phyloP scores from a whole-genome alignment of 1,140 invertebrate species.

The Orussus abietinus region DNA sequence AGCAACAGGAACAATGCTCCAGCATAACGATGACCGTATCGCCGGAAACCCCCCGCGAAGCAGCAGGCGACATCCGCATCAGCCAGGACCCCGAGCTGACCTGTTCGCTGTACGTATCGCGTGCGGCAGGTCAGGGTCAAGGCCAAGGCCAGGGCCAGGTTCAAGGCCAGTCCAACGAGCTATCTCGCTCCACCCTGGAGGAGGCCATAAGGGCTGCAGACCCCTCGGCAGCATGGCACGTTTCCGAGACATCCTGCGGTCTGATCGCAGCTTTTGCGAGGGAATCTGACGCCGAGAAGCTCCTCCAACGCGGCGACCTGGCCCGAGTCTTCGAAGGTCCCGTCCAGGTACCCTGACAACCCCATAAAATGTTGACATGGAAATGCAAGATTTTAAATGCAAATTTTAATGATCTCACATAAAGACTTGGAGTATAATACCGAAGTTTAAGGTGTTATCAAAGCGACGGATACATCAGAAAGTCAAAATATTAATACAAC shows the following conservation, averaged over 20 bases:
- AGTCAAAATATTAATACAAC: too few species aligned
- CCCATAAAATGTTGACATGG: too few species aligned
- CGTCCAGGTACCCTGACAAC: conserved; percentile 39
- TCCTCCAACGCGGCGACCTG: conserved; percentile 40
- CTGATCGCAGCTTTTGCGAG: conserved; percentile 43
- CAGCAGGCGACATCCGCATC: too few species aligned
- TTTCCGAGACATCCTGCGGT: conserved; percentile 47
- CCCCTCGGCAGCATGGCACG: conserved; percentile 39
- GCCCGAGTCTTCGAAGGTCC: conserved; percentile 42
- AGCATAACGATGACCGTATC: not conserved
- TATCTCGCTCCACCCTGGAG: conserved; percentile 36
- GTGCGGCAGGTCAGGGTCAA: conserved; percentile 25
- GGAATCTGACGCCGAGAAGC: conserved; percentile 45
- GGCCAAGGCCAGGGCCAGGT: conserved; percentile 20
- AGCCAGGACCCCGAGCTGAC: conserved; percentile 26
- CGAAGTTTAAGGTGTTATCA: too few species aligned
- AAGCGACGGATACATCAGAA: too few species aligned
- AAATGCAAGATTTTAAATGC: too few species aligned
- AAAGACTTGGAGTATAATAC: too few species aligned
- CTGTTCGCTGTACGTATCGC: conserved; percentile 46
- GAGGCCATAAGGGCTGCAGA: conserved; percentile 36
- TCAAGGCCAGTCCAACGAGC: conserved; percentile 18
- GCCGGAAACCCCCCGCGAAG: too few species aligned
- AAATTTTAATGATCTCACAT: too few species aligned
- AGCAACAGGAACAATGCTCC: too few species aligned